Evolutionary conservation across 2,888 invertebrate species (phyloP), one percentile per base, ranked within the genome.

Genomic region (Pristionchus japonicus): DNA sequence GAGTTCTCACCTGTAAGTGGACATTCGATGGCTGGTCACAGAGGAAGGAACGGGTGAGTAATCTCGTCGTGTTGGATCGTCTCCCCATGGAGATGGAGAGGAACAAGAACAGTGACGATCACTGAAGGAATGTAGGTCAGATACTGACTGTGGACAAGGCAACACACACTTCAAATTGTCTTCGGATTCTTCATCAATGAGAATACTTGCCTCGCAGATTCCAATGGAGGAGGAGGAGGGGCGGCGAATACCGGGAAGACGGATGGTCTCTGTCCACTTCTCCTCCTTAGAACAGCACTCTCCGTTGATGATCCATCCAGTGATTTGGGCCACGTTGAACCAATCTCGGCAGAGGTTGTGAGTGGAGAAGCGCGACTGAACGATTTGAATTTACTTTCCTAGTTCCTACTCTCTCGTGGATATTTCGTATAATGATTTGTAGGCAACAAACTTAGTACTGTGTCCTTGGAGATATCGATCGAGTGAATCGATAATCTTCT

Each of bases 221-320:
- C 89, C 57, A 88, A 86, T 47, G 88, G 88, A 20, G 88, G 89
- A 4, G 89, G 85, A 1, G 89, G 88, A 17, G 89, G 82, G 23
- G 89, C 83, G 15, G 90, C 87, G 88, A 90, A 90, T 23, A 90
- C 88, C 4, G 90, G 90, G 57, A 90, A 89, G 23, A 90, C 88
- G 17, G 89, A 90, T 4, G 90, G 90, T 27, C 90, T 88, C n/a
- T 88, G 80, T n/a, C 40, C 77, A 37, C 77, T 70, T 77, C 87
- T 74, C 43, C 77, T 87, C 34, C 34, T 37, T n/a, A 77, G 3
- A 9, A 61, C 27, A 3, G 74, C 77, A 34, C 52, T 37, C 20
- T 52, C 57, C 3, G 43, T 37, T 13, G 43, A 40, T 43, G n/a
- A n/a, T n/a, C 34, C 77, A 17, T 87, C 87, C 1, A 70, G 23